A percentile compares a stretch with the other conserved stretches of the same genome.
Conservation (phyloP, 1,140 invertebrate species). For the Trichoplusia ni region DNA sequence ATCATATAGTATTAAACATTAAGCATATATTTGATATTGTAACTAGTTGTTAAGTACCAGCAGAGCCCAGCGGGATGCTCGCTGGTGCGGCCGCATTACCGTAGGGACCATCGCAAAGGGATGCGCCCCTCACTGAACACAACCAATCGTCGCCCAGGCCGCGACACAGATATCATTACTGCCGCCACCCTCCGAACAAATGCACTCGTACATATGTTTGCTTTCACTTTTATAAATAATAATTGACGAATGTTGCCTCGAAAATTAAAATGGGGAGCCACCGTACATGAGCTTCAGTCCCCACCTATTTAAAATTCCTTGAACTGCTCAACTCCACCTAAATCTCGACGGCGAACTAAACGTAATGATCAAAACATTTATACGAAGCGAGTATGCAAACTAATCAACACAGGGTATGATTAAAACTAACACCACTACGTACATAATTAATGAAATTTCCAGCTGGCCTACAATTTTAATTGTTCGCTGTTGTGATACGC, state of each 20-base stretch:
- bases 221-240: constrained; percentile 75
- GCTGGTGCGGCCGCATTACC: constrained; percentile 35
- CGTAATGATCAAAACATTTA: constrained; percentile 35
- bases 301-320: constrained; percentile 20
- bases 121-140: constrained; percentile 51
- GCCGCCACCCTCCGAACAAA: constrained; percentile 51
- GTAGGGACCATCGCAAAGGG: constrained; percentile 47
- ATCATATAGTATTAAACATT: constrained; percentile 36
- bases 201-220: constrained; percentile 68
- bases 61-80: constrained; percentile 56
- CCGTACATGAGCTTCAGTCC: constrained; percentile 6
- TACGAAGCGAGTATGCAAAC: constrained; percentile 50
- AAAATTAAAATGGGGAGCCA: constrained; percentile 67
- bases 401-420: constrained; percentile 63
- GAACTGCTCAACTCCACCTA: not conserved
- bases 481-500: constrained; percentile 71
- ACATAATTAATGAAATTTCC: constrained; percentile 78
- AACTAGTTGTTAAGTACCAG: constrained; percentile 60
- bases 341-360: not conserved
- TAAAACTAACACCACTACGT: constrained; percentile 55
- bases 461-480: constrained; percentile 78
- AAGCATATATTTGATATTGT: constrained; percentile 45
- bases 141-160: constrained; percentile 60
- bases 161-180: constrained; percentile 52
- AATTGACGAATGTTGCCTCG: constrained; percentile 58